phyloP scores from a whole-genome alignment of 2,888 invertebrate genomes.

The Amiota mariae region DNA sequence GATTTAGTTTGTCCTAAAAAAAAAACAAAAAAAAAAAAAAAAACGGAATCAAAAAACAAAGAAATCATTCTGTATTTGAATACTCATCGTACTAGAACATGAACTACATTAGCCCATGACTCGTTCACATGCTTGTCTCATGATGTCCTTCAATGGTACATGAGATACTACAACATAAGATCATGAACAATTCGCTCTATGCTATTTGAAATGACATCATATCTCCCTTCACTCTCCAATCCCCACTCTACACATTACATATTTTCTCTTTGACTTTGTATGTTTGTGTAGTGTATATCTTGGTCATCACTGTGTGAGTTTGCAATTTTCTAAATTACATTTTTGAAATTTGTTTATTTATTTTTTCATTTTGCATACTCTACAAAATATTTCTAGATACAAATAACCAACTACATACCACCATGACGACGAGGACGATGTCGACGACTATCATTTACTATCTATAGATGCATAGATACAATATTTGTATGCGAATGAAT shows the following conservation, averaged over 20 bases:
- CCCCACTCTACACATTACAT: not conserved
- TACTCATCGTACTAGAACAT: too few species aligned
- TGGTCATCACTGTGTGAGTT: conserved; percentile 31
- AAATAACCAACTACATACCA: not conserved
- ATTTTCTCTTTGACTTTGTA: not conserved
- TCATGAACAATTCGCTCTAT: not conserved
- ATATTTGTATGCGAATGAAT: not conserved
- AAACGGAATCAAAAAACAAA: too few species aligned
- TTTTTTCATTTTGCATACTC: conserved; percentile 20
- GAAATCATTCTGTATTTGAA: too few species aligned
- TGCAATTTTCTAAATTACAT: conserved; percentile 61
- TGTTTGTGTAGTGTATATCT: too few species aligned
- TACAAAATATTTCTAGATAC: conserved; percentile 2
- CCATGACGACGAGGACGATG: too few species aligned
- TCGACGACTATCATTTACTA: conserved; percentile 2
- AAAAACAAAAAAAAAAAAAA: too few species aligned
- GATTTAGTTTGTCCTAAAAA: too few species aligned
- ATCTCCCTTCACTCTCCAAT: not conserved
- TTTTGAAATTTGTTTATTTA: conserved; percentile 47
- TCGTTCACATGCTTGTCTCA: too few species aligned
- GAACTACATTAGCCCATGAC: too few species aligned
- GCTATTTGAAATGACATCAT: too few species aligned
- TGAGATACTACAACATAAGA: not conserved
- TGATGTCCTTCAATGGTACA: too few species aligned
- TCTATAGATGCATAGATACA: not conserved